These are phyloP conservation scores for Bombus sibiricus DNA, from an alignment of 1,140 invertebrate species.

Conservation along the genomic window DNA sequence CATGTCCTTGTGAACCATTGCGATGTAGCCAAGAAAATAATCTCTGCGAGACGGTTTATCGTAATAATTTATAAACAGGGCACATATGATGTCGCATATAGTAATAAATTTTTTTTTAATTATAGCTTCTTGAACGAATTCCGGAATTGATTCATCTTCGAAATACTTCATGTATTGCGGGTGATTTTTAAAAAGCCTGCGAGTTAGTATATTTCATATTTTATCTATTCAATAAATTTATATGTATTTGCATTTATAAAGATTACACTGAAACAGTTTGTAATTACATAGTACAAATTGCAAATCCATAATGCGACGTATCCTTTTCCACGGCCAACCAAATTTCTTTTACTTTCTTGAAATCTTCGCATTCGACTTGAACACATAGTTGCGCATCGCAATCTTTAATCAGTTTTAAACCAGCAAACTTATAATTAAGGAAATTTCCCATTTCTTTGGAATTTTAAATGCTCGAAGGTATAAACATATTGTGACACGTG, in stretches of 20 bases:
- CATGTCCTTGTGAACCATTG: conserved; percentile 57
- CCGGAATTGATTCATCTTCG: neutral
- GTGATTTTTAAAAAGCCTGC: conserved; percentile 18
- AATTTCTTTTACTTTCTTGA: neutral
- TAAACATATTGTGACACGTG: neutral
- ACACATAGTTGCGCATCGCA: too few relatives aligned
- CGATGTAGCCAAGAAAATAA: conserved; percentile 52
- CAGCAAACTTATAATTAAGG: neutral
- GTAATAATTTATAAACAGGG: conserved; percentile 42
- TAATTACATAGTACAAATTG: conserved; percentile 9
- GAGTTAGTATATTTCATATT: neutral
- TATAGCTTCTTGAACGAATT: conserved; percentile 36
- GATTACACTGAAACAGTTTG: neutral
- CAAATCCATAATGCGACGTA: conserved; percentile 8
- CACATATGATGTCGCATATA: conserved; percentile 24
- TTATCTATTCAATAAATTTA: neutral
- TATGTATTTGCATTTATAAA: neutral
- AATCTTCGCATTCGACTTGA: neutral
- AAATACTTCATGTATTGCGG: conserved; percentile 27
- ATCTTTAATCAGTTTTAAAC: neutral
- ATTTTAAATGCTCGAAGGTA: neutral
- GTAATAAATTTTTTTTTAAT: conserved; percentile 48
- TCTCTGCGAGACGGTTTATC: conserved; percentile 35
- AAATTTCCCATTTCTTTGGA: conserved; percentile 13
- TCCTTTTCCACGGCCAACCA: neutral